A percentile compares a stretch with the other conserved stretches of the same genome.
phyloP scores from a whole-genome alignment of 2,113 vertebrate genomes.

The Chaetodon trifascialis region DNA sequence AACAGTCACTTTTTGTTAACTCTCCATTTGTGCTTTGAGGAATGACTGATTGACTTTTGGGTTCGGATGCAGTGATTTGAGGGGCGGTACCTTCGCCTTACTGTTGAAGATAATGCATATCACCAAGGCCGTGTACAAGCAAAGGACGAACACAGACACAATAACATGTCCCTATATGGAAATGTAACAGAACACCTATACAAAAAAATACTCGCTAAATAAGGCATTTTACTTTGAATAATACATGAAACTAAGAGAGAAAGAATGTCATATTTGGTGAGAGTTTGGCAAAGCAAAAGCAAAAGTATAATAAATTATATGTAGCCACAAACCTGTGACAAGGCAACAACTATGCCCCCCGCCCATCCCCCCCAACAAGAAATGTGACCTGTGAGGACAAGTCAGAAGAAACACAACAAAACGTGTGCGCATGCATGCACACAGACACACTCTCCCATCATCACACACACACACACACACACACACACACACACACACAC shows the following conservation, averaged over 20 bases:
- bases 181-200: conserved; percentile 75
- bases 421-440: conserved; percentile 79
- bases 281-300: conserved; percentile 82
- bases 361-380: conserved; percentile 25
- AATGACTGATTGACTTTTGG: conserved; percentile 46
- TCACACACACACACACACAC: conserved; percentile 60
- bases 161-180: conserved; percentile 68
- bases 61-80: conserved; percentile 11
- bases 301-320: conserved; percentile 80
- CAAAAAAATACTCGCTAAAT: conserved; percentile 76
- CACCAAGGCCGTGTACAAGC: conserved; percentile 51
- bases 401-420: conserved; percentile 59
- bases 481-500: conserved; percentile 41
- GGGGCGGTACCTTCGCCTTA: conserved; percentile 40
- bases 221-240: conserved; percentile 82
- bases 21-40: conserved; percentile 77
- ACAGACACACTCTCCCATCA: conserved; percentile 53
- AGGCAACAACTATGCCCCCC: conserved; percentile 78
- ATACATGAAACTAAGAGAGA: conserved; percentile 69
- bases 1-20: conserved; percentile 45
- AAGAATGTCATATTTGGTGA: conserved; percentile 83
- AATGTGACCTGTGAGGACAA: conserved; percentile 63
- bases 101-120: conserved; percentile 35
- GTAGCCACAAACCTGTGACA: conserved; percentile 82
- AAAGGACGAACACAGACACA: conserved; percentile 51